Conservation (phyloP, 1,140 invertebrate genomes). For the Pentalonia nigronervosa region DNA sequence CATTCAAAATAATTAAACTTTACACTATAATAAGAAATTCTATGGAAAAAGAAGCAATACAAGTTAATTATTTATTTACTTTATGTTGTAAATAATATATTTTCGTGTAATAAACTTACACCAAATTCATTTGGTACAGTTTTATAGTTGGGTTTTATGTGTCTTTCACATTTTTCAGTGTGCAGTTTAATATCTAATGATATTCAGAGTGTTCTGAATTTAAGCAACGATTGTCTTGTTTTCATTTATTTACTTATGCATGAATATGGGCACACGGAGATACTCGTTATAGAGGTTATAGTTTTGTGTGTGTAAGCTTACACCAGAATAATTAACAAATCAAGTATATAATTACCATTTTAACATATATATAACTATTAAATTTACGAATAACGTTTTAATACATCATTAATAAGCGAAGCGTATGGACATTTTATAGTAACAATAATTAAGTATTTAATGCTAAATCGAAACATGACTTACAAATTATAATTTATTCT, state of each 20-base stretch:
- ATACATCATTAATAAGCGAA: too few relatives aligned
- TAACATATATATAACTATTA: background rate
- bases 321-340: background rate
- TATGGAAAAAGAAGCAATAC: background rate
- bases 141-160: background rate
- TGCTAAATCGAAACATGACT: too few relatives aligned
- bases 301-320: background rate
- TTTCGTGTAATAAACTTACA: background rate
- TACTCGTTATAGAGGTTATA: background rate
- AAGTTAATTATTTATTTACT: conserved; percentile 4
- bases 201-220: background rate
- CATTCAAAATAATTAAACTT: background rate
- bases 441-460: too few relatives aligned
- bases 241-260: background rate
- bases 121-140: background rate
- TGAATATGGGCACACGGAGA: background rate
- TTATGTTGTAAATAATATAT: background rate
- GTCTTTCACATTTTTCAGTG: background rate
- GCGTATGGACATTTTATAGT: too few relatives aligned
- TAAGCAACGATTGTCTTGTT: background rate
- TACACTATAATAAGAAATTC: background rate
- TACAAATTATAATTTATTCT: too few relatives aligned
- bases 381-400: background rate
- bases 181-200: background rate
- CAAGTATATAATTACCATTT: background rate